These are phyloP conservation scores for Drosophila funebris DNA, from an alignment of 1,140 invertebrate species.

Conservation along the genomic window DNA sequence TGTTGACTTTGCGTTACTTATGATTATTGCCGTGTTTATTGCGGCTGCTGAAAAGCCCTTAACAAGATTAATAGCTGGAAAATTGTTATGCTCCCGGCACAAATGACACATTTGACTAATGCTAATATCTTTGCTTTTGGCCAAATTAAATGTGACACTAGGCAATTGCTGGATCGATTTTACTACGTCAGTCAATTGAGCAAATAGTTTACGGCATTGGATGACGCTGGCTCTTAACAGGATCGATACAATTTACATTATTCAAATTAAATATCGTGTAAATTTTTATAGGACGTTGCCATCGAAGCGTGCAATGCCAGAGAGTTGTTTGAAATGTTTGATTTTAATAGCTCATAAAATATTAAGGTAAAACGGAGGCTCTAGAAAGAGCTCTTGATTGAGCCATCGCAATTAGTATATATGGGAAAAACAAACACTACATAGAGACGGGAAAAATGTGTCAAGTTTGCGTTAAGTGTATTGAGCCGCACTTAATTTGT, in stretches of 20 bases:
- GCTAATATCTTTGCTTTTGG: constrained; percentile 23
- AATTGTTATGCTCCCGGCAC: constrained; percentile 60
- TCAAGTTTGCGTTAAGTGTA: no score
- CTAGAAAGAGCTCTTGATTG: background rate
- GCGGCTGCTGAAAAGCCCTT: constrained; percentile 70
- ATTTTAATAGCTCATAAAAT: constrained; percentile 17
- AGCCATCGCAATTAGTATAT: no score
- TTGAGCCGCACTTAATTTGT: background rate
- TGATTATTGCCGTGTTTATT: constrained; percentile 81
- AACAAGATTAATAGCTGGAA: constrained; percentile 78
- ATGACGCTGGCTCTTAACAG: background rate
- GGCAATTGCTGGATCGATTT: constrained; percentile 34
- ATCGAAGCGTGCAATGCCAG: constrained; percentile 11
- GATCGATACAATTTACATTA: constrained; percentile 61
- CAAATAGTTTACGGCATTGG: background rate
- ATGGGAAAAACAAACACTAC: no score
- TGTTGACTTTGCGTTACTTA: constrained; percentile 70
- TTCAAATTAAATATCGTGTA: constrained; percentile 46
- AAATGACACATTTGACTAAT: constrained; percentile 52
- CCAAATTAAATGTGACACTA: constrained; percentile 41
- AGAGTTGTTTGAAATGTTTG: constrained; percentile 3
- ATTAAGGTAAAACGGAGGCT: constrained; percentile 7
- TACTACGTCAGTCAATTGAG: constrained; percentile 42
- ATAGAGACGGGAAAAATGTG: no score
- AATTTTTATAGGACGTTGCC: constrained; percentile 11